Percentiles rank a stretch among this genome's conserved stretches.
These are phyloP conservation scores for Caenorhabditis sp. DNA, from an alignment of 2,888 invertebrate genomes.

Conservation along the genomic window DNA sequence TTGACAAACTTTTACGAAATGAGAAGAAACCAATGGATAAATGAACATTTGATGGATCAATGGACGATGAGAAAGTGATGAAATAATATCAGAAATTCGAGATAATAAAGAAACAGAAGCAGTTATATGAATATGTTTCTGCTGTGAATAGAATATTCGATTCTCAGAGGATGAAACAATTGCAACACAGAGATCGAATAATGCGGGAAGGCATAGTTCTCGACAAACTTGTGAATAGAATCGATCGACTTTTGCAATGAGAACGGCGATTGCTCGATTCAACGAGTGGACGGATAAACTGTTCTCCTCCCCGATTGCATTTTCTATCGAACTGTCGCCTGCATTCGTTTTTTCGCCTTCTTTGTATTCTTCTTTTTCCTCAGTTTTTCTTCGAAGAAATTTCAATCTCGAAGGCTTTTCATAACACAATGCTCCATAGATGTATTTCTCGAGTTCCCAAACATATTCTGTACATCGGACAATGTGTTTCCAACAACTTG, in stretches of 20 bases:
- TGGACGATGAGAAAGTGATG: slow-evolving; percentile 56
- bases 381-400: slow-evolving; percentile 41
- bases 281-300: slow-evolving; percentile 42
- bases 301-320: slow-evolving; percentile 45
- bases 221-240: slow-evolving; percentile 88
- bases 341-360: slow-evolving; percentile 23
- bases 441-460: slow-evolving; percentile 87
- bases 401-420: slow-evolving; percentile 48
- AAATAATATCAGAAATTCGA: slow-evolving; percentile 48
- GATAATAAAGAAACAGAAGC: slow-evolving; percentile 45
- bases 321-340: slow-evolving; percentile 45
- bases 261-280: slow-evolving; percentile 83
- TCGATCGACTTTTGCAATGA: slow-evolving; percentile 88
- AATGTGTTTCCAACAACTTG: slow-evolving; percentile 94
- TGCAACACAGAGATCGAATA: slow-evolving; percentile 83
- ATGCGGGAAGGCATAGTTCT: slow-evolving; percentile 84
- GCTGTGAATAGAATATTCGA: slow-evolving; percentile 76
- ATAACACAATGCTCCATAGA: slow-evolving; percentile 72
- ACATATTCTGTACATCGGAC: slow-evolving; percentile 92
- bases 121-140: slow-evolving; percentile 43
- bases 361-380: slow-evolving; percentile 37
- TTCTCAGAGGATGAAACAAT: slow-evolving; percentile 86
- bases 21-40: slow-evolving; percentile 90
- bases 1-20: slow-evolving; percentile 84
- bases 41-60: slow-evolving; percentile 85